phyloP scores from a whole-genome alignment of 2,888 invertebrate species.

The Tholera decimalis region DNA sequence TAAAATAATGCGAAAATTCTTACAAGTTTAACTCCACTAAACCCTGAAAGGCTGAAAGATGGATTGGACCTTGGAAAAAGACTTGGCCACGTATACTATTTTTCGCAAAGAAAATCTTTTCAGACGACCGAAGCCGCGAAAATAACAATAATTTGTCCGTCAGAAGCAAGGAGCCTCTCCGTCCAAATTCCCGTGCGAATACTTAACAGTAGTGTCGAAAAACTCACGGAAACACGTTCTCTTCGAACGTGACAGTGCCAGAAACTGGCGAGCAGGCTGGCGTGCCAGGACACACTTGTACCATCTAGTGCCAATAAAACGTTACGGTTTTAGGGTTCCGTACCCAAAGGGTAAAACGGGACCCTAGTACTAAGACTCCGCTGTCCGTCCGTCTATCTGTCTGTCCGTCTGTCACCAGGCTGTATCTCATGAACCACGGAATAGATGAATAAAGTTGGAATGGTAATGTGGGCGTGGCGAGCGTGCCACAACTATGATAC shows the following conservation, averaged over 20 bases:
- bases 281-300: constrained; percentile 38
- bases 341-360: not conserved
- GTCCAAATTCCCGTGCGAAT: constrained; percentile 15
- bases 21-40: no score
- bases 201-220: constrained; percentile 41
- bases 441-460: no score
- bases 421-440: no score
- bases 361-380: not conserved
- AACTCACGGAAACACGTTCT: constrained; percentile 32
- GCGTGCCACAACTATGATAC: no score
- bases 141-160: constrained; percentile 5
- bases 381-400: not conserved
- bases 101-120: no score
- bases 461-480: no score
- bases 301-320: constrained; percentile 52
- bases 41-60: no score
- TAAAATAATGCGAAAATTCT: no score
- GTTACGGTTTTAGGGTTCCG: constrained; percentile 17
- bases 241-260: constrained; percentile 34
- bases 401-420: no score
- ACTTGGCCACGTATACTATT: no score
- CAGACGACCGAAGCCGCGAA: no score
- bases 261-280: constrained; percentile 15
- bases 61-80: no score
- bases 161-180: not conserved